These are phyloP conservation scores for Vulpes lagopus DNA, from an alignment of 2,113 vertebrate genomes.

Conservation along the genomic window DNA sequence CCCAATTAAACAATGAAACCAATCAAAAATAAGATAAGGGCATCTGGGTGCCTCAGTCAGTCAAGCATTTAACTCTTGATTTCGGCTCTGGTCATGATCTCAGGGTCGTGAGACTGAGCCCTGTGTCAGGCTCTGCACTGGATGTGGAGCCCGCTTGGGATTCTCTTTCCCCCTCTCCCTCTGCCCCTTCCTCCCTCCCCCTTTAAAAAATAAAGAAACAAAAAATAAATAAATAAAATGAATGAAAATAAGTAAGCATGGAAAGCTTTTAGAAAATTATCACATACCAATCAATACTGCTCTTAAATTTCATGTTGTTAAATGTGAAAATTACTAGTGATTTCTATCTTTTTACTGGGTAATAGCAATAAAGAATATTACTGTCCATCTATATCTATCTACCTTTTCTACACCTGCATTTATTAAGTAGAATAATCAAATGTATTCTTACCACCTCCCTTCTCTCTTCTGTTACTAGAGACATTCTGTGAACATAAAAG, in stretches of 20 bases:
- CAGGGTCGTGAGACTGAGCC: neutral
- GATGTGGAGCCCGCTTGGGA: neutral
- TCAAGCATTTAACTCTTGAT: neutral
- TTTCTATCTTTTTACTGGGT: neutral
- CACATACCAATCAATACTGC: neutral
- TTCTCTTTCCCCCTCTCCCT: neutral
- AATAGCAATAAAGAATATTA: neutral
- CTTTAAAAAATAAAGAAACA: neutral
- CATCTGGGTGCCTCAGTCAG: neutral
- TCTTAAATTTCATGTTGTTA: neutral
- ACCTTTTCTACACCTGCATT: neutral
- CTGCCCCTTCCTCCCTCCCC: neutral
- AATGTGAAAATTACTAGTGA: neutral
- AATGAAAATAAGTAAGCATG: neutral
- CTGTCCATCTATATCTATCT: neutral
- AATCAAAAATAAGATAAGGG: neutral
- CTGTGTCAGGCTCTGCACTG: neutral
- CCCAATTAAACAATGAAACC: neutral
- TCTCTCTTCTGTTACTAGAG: neutral
- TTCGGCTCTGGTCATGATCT: neutral
- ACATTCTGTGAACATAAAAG: neutral
- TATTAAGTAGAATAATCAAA: conserved; percentile 26
- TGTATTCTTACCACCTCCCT: neutral
- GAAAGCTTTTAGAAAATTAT: neutral
- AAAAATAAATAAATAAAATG: neutral